Percentiles rank a stretch among this genome's conserved stretches.
These are phyloP conservation scores for Drosophila suzukii DNA, from an alignment of 1,140 invertebrate genomes.

Conservation along the genomic window DNA sequence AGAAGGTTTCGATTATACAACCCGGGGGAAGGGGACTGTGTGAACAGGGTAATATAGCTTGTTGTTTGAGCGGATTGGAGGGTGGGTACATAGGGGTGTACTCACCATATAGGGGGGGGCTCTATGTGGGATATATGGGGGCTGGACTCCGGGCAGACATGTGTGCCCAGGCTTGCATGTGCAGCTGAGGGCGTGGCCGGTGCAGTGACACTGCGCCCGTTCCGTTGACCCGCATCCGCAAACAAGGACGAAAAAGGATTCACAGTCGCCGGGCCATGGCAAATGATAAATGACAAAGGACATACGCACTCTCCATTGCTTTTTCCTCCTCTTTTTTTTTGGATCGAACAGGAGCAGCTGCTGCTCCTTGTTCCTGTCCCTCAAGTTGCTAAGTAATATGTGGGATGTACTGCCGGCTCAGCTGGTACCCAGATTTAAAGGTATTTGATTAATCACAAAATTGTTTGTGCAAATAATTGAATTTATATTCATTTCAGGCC, in stretches of 20 bases:
- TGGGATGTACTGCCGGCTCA: constrained; percentile 13
- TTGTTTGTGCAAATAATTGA: background rate
- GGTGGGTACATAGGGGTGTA: too few species aligned
- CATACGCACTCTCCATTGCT: constrained; percentile 12
- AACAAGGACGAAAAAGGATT: constrained; percentile 37
- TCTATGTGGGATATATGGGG: background rate
- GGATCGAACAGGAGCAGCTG: constrained; percentile 16
- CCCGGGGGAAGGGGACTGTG: constrained; percentile 14
- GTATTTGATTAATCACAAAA: constrained; percentile 12
- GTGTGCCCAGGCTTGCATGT: constrained; percentile 9
- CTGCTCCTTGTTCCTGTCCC: constrained; percentile 12
- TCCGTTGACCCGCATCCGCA: constrained; percentile 65
- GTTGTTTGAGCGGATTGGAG: constrained; percentile 16
- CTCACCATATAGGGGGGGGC: too few species aligned
- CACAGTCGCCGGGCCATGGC: constrained; percentile 23
- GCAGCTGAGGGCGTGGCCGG: constrained; percentile 47
- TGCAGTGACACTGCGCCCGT: constrained; percentile 71
- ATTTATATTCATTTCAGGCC: background rate
- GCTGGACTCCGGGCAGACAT: background rate
- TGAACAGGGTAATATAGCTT: constrained; percentile 39
- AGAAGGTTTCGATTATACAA: constrained; percentile 74
- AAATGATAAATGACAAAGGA: constrained; percentile 61
- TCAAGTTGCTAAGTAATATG: constrained; percentile 34
- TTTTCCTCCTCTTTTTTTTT: constrained; percentile 3
- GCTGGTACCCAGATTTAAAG: constrained; percentile 4